A percentile compares a stretch with the other conserved stretches of the same genome.
Conservation (phyloP, 2,888 invertebrate genomes). For the Pterobdella sp. region DNA sequence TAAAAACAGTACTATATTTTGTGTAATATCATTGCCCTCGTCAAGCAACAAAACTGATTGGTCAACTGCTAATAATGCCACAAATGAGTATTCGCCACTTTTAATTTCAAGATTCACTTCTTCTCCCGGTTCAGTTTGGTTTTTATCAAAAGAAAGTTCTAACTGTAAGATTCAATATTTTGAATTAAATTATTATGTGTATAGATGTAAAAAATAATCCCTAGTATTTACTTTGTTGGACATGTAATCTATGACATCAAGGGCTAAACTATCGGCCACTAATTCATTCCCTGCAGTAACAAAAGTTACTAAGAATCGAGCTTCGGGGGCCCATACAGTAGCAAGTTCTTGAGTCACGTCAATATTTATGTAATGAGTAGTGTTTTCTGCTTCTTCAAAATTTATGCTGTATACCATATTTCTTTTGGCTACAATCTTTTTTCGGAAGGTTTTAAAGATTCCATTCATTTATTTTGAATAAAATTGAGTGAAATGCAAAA, state of each 20-base stretch:
- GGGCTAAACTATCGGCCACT: constrained; percentile 27
- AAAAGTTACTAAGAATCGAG: constrained; percentile 28
- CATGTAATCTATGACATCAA: constrained; percentile 26
- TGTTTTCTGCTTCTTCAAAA: neutral
- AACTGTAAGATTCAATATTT: constrained; percentile 16
- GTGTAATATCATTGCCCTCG: constrained; percentile 32
- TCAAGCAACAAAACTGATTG: constrained; percentile 32
- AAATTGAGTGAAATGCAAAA: neutral
- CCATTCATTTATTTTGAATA: neutral
- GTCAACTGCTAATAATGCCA: constrained; percentile 27
- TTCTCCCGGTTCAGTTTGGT: constrained; percentile 27
- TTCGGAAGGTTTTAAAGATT: neutral
- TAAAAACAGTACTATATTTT: constrained; percentile 16
- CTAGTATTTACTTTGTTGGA: constrained; percentile 23
- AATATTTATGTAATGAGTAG: neutral
- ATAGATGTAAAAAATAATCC: no score
- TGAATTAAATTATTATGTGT: no score
- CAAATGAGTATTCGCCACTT: constrained; percentile 13
- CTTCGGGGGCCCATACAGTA: constrained; percentile 22
- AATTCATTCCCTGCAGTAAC: constrained; percentile 26
- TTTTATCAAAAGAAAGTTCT: constrained; percentile 23
- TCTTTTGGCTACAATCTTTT: neutral
- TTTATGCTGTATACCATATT: neutral
- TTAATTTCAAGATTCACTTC: constrained; percentile 25
- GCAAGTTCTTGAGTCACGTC: constrained; percentile 14